A percentile compares a stretch with the other conserved stretches of the same genome.
Conservation (phyloP, 2,113 vertebrate genomes). For the Rhinogobius similis region DNA sequence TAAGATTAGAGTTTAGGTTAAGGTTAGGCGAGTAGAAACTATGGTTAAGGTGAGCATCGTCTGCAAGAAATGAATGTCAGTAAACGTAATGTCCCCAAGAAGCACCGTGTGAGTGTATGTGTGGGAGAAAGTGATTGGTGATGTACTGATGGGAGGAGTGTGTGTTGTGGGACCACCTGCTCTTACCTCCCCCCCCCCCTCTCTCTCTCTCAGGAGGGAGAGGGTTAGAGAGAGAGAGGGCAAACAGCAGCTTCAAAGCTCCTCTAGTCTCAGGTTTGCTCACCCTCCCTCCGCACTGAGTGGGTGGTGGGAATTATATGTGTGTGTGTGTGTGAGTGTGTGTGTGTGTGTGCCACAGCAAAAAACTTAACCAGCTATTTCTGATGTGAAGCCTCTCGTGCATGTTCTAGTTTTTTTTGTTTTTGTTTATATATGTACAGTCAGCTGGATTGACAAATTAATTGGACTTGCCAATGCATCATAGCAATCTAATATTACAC, state of each 20-base stretch:
- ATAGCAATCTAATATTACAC: not conserved
- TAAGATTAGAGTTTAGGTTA: not conserved
- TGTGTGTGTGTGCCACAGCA: conserved; percentile 1
- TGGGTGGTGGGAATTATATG: conserved; percentile 53
- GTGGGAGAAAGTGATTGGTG: conserved; percentile 40
- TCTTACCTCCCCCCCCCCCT: conserved; percentile 18
- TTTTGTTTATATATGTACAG: conserved; percentile 4
- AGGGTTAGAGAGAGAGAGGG: conserved; percentile 38
- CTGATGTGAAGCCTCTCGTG: conserved; percentile 18
- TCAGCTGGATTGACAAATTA: conserved; percentile 17
- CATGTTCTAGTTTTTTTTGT: conserved; percentile 22
- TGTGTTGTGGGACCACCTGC: conserved; percentile 68
- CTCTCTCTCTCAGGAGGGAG: conserved; percentile 7
- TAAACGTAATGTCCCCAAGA: not conserved
- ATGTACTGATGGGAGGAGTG: conserved; percentile 50
- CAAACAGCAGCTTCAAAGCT: conserved; percentile 57
- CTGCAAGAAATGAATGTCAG: not conserved
- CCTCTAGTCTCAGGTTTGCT: conserved; percentile 59
- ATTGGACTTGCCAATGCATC: not conserved
- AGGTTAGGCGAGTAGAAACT: not conserved
- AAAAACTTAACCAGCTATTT: conserved; percentile 27
- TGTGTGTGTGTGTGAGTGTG: conserved; percentile 47
- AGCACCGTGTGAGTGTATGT: conserved; percentile 22
- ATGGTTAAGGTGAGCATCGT: not conserved
- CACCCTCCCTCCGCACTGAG: conserved; percentile 34